Base-by-base conservation (phyloP, 2,888 invertebrate genomes). In the Antheraea yamamai region DNA sequence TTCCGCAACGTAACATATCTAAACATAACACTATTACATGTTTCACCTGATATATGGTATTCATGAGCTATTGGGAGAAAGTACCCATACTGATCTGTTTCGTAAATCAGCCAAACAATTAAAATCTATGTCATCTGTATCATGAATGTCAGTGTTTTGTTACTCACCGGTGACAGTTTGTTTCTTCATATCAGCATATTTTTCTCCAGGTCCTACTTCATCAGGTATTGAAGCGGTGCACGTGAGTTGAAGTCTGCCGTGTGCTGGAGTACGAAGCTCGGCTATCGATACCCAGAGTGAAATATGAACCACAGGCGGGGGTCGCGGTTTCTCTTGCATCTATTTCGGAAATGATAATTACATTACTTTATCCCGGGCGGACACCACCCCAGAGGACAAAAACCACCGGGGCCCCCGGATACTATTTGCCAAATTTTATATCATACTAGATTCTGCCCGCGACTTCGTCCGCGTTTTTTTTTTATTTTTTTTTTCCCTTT, bases 201-300 rank as follows among this genome's bases (percentile, higher is more conserved):
- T 95, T 82, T 97, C 97, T 75, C 96, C 96, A 61, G 96, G 96
- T 23, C 96, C 96, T 30, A 97, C 96, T 81, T 97, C 97, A 76
- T 96, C 96, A 0, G 97, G 97, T 81, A 97, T 97, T 73, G 97
- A 97, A 64, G 97, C 96, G 78, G 97, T 95, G 86, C 97, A 97
- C 55, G 97, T 97, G 77, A 97, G 95, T 85, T 96, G 96, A 79
- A 97, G 92, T 75, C 96, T 95, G 0, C 97, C 97, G 82, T 97
- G 97, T 51, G 96, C 96, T 6, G 96, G 96, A 52, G 96, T 96
- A 81, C 97, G 96, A 68, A 97, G 93, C 81, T 97, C 96, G 3
- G 97, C 96, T 81, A 97, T 96, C 75, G 97, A 96, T 78, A 97
- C 96, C 89, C 96, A 96, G 73, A 97, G 92, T 78, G 97, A 97